These are phyloP conservation scores for Brachyrhaphis roseni DNA, from an alignment of 2,797 vertebrate species.

Conservation along the genomic window DNA sequence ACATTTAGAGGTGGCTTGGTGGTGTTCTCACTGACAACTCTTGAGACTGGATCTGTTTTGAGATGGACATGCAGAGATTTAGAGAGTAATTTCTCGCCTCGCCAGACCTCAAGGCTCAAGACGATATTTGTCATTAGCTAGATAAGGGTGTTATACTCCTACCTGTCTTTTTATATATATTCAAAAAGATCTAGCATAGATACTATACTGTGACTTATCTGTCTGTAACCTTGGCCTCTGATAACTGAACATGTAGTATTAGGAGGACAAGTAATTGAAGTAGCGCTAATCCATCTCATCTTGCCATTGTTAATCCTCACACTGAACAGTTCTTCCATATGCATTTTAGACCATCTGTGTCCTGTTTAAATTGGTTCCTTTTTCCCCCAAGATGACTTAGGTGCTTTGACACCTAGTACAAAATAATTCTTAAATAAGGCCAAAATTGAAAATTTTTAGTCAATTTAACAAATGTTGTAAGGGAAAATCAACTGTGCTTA, in stretches of 20 bases:
- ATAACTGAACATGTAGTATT: slow-evolving; percentile 40
- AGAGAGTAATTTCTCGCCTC: slow-evolving; percentile 55
- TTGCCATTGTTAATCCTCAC: slow-evolving; percentile 56
- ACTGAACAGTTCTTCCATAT: background rate
- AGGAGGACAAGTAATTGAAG: slow-evolving; percentile 59
- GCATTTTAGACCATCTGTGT: background rate
- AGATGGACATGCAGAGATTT: slow-evolving; percentile 71
- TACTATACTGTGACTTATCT: slow-evolving; percentile 54
- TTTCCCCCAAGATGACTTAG: background rate
- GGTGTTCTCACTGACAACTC: slow-evolving; percentile 51
- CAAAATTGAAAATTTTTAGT: background rate
- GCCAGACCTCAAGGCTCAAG: slow-evolving; percentile 58
- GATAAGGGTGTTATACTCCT: slow-evolving; percentile 43
- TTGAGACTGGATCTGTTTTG: slow-evolving; percentile 62
- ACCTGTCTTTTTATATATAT: slow-evolving; percentile 60
- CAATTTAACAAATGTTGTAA: too few relatives aligned
- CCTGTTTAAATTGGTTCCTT: background rate
- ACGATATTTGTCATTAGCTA: slow-evolving; percentile 60
- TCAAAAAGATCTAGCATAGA: slow-evolving; percentile 62
- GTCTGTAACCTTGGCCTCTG: slow-evolving; percentile 45
- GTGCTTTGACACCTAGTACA: background rate
- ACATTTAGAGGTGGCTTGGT: slow-evolving; percentile 66
- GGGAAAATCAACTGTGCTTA: background rate
- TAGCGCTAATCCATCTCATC: slow-evolving; percentile 56
- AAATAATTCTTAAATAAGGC: too few relatives aligned